Conservation (phyloP, 1,140 invertebrate genomes). For the Calliphora vicina region DNA sequence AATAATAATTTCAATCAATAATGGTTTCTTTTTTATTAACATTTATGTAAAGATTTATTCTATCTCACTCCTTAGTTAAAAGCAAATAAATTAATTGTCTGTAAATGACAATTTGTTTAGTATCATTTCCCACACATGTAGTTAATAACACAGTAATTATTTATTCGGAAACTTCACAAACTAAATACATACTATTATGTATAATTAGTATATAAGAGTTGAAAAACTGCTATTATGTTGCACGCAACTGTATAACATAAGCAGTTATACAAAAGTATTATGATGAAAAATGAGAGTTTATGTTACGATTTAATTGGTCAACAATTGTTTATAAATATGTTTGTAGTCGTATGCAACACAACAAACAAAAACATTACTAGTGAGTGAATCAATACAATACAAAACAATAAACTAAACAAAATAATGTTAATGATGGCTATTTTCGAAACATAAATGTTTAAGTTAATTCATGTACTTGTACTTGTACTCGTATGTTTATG, state of each 20-base stretch:
- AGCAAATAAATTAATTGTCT: too few relatives aligned
- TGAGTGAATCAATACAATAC: neutral
- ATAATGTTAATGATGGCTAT: conserved; percentile 16
- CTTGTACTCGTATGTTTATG: neutral
- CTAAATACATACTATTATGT: too few relatives aligned
- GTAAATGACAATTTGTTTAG: too few relatives aligned
- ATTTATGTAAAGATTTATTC: too few relatives aligned
- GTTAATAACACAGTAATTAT: too few relatives aligned
- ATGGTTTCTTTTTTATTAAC: too few relatives aligned
- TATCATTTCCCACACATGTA: too few relatives aligned
- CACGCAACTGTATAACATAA: neutral
- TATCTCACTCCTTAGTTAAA: too few relatives aligned
- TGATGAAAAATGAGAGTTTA: neutral
- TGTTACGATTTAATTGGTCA: conserved; percentile 14
- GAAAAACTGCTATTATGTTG: neutral
- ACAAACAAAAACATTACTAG: neutral
- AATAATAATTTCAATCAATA: too few relatives aligned
- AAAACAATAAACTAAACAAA: neutral
- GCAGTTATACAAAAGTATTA: neutral
- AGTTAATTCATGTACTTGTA: neutral
- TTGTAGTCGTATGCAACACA: neutral
- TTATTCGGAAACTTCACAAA: too few relatives aligned
- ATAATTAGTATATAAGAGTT: too few relatives aligned
- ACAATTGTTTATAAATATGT: neutral
- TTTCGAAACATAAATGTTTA: conserved; percentile 27